A percentile compares a stretch with the other conserved stretches of the same genome.
Evolutionary conservation across 2,888 invertebrate species (phyloP).

Genomic region (Cyrtodaria siliqua): DNA sequence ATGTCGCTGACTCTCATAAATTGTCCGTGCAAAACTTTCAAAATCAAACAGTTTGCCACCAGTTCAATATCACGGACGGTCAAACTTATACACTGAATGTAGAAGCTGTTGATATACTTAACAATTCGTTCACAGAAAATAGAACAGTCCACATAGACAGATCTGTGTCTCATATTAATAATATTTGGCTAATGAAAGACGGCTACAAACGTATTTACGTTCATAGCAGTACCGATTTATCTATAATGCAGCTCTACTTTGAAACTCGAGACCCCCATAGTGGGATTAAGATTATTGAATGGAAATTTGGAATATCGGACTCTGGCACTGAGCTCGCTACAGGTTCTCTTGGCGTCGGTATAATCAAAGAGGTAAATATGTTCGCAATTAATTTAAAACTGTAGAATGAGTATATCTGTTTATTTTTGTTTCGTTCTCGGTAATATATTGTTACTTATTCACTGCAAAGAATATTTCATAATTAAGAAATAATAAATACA

Average conservation of each 20-base stretch:
- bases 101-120: slow-evolving; percentile 49
- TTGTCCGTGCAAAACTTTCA: slow-evolving; percentile 25
- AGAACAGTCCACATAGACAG: slow-evolving; percentile 55
- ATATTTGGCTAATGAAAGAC: slow-evolving; percentile 58
- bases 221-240: slow-evolving; percentile 63
- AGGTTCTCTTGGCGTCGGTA: too few species aligned
- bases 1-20: not conserved
- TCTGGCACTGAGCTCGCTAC: too few species aligned
- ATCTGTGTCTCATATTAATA: slow-evolving; percentile 53
- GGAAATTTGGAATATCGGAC: slow-evolving; percentile 54
- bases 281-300: slow-evolving; percentile 53
- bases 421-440: too few species aligned
- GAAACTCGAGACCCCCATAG: slow-evolving; percentile 64
- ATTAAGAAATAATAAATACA: too few species aligned
- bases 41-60: slow-evolving; percentile 39
- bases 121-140: slow-evolving; percentile 41
- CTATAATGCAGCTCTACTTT: slow-evolving; percentile 54
- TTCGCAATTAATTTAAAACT: too few species aligned
- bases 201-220: slow-evolving; percentile 59
- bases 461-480: too few species aligned
- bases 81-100: slow-evolving; percentile 49
- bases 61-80: slow-evolving; percentile 44
- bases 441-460: too few species aligned
- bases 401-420: too few species aligned
- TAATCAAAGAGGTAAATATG: too few species aligned